phyloP scores from a whole-genome alignment of 1,140 invertebrate species.

The Chironomus tepperi region DNA sequence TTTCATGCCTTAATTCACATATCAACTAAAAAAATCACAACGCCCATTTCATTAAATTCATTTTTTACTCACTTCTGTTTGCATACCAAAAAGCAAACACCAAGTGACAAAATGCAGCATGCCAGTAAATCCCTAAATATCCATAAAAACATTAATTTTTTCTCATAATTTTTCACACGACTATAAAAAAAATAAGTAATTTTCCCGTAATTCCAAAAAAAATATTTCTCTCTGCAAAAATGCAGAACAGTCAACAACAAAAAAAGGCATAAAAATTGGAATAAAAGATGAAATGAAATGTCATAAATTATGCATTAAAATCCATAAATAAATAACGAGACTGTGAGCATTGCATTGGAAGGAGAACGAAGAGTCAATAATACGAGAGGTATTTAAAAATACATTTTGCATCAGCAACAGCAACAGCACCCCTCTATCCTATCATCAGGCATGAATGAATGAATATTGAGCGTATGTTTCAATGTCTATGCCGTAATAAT shows the following conservation, averaged over 20 bases:
- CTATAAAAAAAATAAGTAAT: background rate
- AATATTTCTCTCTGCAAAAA: too few relatives aligned
- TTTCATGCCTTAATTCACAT: too few relatives aligned
- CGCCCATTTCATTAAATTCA: too few relatives aligned
- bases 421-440: background rate
- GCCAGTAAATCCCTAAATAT: too few relatives aligned
- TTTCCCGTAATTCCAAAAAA: background rate
- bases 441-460: background rate
- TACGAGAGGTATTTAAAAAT: constrained; percentile 18
- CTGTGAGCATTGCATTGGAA: background rate
- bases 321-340: constrained; percentile 21
- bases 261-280: too few relatives aligned
- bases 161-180: too few relatives aligned
- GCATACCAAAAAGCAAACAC: too few relatives aligned
- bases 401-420: background rate
- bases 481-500: background rate
- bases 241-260: too few relatives aligned
- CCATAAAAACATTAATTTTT: too few relatives aligned
- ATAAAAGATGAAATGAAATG: background rate
- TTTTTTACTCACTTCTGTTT: too few relatives aligned
- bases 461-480: constrained; percentile 5
- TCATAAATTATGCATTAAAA: constrained; percentile 11
- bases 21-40: too few relatives aligned
- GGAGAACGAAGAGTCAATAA: background rate
- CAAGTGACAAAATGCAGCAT: too few relatives aligned